Evolutionary conservation across 2,888 invertebrate genomes (phyloP).

Genomic region (Trichacis sp.): DNA sequence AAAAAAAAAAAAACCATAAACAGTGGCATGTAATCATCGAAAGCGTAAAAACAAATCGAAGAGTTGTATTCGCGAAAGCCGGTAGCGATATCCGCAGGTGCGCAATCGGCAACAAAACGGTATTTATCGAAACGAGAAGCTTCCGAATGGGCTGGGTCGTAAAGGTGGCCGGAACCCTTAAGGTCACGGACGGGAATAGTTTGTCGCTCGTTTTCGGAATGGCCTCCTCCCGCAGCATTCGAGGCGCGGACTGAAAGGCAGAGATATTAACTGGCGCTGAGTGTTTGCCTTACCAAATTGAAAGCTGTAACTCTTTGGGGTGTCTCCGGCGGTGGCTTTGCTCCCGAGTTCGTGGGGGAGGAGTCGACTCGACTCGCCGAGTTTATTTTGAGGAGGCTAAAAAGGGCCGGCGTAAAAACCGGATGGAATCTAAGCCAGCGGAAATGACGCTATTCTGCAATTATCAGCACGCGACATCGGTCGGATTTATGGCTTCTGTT

Average conservation of each 20-base stretch:
- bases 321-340: conserved; percentile 42
- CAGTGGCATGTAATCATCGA: too few species aligned
- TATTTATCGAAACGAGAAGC: conserved; percentile 4
- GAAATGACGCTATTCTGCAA: conserved; percentile 6
- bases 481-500: conserved; percentile 2
- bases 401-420: conserved; percentile 51
- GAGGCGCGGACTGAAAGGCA: conserved; percentile 20
- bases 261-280: conserved; percentile 33
- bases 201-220: conserved; percentile 14
- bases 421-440: conserved; percentile 19
- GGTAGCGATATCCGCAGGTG: conserved; percentile 4
- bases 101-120: background rate
- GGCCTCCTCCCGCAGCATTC: background rate
- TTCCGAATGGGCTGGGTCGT: conserved; percentile 1
- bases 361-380: conserved; percentile 50
- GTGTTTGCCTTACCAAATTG: conserved; percentile 59
- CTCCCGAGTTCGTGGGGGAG: conserved; percentile 22
- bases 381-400: conserved; percentile 56
- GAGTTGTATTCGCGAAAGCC: too few species aligned
- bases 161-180: background rate
- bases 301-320: conserved; percentile 59
- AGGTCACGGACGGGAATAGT: conserved; percentile 10
- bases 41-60: too few species aligned
- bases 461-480: conserved; percentile 13
- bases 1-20: too few species aligned